phyloP scores from a whole-genome alignment of 1,140 invertebrate species.

The Cherax quadricarinatus region DNA sequence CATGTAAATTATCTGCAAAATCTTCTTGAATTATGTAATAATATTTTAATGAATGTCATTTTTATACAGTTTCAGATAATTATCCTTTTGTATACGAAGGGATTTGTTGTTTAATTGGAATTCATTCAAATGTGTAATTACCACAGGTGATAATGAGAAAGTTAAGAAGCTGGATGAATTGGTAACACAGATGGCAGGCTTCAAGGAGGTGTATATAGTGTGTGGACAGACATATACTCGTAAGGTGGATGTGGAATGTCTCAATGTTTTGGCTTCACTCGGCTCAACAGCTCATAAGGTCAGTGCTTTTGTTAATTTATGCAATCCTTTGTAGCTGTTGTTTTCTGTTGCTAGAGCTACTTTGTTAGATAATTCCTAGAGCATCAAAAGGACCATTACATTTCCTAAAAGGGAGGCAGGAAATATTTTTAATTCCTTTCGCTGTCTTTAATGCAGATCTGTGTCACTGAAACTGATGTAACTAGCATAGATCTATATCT shows the following conservation, averaged over 20 bases:
- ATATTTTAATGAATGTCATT: no score
- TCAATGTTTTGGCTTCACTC: conserved; percentile 83
- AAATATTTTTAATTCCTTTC: no score
- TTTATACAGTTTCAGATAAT: no score
- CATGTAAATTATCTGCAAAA: no score
- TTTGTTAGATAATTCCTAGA: not conserved
- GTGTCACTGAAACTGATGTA: no score
- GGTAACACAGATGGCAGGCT: conserved; percentile 94
- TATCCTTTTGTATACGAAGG: no score
- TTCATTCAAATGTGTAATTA: not conserved
- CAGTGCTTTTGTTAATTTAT: conserved; percentile 45
- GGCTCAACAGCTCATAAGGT: conserved; percentile 94
- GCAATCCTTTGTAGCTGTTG: not conserved
- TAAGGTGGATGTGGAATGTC: conserved; percentile 93
- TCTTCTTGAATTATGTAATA: no score
- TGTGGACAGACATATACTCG: conserved; percentile 98
- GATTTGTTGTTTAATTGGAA: no score
- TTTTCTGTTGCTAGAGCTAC: not conserved
- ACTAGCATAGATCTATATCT: no score
- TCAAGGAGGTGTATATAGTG: conserved; percentile 85
- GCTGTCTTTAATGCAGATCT: no score
- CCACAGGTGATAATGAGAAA: conserved; percentile 86
- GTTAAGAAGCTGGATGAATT: conserved; percentile 88
- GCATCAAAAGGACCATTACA: no score
- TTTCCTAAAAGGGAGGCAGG: no score